Evolutionary conservation across 2,797 vertebrate genomes (phyloP).

Genomic region (Phoxinus dragarum): DNA sequence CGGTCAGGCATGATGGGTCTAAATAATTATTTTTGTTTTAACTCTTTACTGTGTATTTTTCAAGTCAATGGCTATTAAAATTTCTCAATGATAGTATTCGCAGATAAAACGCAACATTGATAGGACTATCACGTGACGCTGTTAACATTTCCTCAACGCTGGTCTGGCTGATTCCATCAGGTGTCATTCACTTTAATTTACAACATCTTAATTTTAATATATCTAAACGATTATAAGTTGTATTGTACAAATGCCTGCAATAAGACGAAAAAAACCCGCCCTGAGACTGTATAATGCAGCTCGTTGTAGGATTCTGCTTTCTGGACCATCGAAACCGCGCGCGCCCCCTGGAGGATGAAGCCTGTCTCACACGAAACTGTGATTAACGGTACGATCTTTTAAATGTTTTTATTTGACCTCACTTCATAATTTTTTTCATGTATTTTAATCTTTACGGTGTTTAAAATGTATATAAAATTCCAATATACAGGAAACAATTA

Average conservation of each 20-base stretch:
- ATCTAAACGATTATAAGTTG: background rate
- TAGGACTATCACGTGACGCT: background rate
- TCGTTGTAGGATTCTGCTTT: background rate
- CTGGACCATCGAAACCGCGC: background rate
- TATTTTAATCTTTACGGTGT: background rate
- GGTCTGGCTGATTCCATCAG: background rate
- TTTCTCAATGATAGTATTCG: too few species aligned
- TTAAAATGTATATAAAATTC: background rate
- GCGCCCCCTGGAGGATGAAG: background rate
- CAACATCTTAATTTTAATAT: background rate
- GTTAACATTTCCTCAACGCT: conserved; percentile 9
- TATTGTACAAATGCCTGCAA: background rate
- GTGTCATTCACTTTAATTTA: background rate
- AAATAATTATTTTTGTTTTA: background rate
- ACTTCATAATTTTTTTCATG: background rate
- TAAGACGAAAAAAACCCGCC: background rate
- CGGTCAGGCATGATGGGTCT: background rate
- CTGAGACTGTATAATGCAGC: background rate
- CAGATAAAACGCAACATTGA: background rate
- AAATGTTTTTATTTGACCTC: background rate
- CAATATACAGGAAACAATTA: background rate
- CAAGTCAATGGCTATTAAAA: background rate
- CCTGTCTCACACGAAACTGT: background rate
- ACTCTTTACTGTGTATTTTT: background rate
- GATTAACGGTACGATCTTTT: background rate